phyloP scores from a whole-genome alignment of 2,797 vertebrate genomes.

The Falco concolor region DNA sequence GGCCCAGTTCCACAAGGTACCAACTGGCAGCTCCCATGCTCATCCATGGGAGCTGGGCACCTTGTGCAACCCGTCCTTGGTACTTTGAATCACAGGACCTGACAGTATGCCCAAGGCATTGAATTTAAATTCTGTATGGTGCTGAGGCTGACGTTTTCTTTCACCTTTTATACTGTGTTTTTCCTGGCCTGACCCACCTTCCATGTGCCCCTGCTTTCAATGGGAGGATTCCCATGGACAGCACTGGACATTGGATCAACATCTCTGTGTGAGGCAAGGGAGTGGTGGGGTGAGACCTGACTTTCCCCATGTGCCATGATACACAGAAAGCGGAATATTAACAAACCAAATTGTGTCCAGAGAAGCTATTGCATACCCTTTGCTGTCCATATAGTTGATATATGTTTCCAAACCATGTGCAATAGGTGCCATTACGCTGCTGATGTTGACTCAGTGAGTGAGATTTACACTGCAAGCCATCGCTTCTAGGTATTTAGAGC shows the following conservation, averaged over 20 bases:
- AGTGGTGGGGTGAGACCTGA: neutral
- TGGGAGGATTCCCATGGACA: neutral
- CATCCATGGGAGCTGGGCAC: neutral
- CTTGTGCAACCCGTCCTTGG: neutral
- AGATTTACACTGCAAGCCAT: constrained; percentile 60
- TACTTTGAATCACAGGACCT: neutral
- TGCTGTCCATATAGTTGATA: constrained; percentile 44
- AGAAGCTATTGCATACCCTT: constrained; percentile 52
- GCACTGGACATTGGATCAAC: neutral
- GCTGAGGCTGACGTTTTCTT: neutral
- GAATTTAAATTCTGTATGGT: neutral
- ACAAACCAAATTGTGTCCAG: constrained; percentile 29
- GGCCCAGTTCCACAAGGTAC: neutral
- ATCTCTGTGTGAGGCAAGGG: rapidly evolving
- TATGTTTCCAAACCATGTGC: constrained; percentile 18
- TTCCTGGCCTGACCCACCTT: neutral
- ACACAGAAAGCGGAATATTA: neutral
- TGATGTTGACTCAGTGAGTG: constrained; percentile 34
- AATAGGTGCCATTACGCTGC: constrained; percentile 11
- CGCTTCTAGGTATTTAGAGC: constrained; percentile 52
- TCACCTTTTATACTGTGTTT: neutral
- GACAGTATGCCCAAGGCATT: neutral
- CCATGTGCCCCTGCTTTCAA: neutral
- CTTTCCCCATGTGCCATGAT: neutral
- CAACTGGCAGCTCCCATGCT: neutral